Evolutionary conservation across 2,113 vertebrate genomes (phyloP).

Genomic region (Uropsilus gracilis): DNA sequence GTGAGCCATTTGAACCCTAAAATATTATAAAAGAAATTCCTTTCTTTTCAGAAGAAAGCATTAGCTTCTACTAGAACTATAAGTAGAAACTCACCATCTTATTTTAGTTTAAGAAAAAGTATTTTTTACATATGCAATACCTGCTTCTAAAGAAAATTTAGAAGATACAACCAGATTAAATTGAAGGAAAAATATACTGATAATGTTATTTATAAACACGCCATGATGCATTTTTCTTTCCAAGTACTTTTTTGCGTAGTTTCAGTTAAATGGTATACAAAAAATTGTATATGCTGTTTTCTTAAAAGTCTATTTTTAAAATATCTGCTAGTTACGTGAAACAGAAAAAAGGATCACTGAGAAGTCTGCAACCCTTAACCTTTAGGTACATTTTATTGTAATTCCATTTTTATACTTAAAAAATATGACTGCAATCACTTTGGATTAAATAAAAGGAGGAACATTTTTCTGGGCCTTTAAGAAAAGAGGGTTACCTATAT

Average conservation of each 20-base stretch:
- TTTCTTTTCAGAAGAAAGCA: constrained; percentile 7
- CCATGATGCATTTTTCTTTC: neutral
- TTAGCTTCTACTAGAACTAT: neutral
- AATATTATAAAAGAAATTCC: neutral
- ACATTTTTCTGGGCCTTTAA: neutral
- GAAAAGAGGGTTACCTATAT: neutral
- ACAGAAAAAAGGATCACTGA: constrained; percentile 18
- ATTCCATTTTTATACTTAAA: neutral
- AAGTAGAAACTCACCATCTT: constrained; percentile 16
- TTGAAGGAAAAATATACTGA: neutral
- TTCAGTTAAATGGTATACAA: neutral
- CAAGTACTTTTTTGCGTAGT: neutral
- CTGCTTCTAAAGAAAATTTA: constrained; percentile 7
- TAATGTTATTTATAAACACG: neutral
- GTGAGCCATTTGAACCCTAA: constrained; percentile 9
- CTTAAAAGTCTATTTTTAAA: constrained; percentile 40
- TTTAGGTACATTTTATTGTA: neutral
- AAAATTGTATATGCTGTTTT: constrained; percentile 2
- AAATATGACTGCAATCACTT: neutral
- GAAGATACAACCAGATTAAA: constrained; percentile 40
- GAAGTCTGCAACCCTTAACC: neutral
- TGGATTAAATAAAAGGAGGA: neutral
- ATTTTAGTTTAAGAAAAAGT: constrained; percentile 44
- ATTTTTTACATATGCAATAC: neutral
- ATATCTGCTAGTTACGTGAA: neutral